A percentile compares a stretch with the other conserved stretches of the same genome.
Evolutionary conservation across 2,797 vertebrate species (phyloP).

Genomic region (Chelon auratus): DNA sequence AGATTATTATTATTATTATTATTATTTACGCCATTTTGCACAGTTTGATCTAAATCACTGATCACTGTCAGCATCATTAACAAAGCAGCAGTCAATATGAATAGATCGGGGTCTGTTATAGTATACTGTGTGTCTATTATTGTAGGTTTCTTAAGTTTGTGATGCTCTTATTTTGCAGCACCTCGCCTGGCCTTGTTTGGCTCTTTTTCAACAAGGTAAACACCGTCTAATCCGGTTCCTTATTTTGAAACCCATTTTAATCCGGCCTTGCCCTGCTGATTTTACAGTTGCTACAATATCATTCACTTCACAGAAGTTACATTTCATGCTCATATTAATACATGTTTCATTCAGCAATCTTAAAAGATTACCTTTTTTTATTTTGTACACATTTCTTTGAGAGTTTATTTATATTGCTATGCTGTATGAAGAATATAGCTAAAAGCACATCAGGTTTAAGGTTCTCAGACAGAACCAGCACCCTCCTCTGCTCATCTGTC

Average conservation of each 20-base stretch:
- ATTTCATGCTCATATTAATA: not conserved
- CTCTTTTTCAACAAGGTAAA: constrained; percentile 82
- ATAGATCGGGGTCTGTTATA: not conserved
- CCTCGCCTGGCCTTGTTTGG: constrained; percentile 79
- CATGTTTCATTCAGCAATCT: not conserved
- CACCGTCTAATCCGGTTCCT: constrained; percentile 11
- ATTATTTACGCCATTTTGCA: no score
- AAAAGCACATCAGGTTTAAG: constrained; percentile 14
- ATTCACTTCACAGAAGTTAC: not conserved
- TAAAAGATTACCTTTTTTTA: not conserved
- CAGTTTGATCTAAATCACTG: no score
- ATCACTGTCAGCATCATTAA: not conserved
- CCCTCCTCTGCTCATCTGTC: constrained; percentile 28
- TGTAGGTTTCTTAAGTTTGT: not conserved
- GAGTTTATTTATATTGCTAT: not conserved
- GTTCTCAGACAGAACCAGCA: constrained; percentile 23
- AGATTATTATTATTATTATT: no score
- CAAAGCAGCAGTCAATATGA: not conserved
- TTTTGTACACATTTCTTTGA: not conserved
- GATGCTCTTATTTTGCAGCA: constrained; percentile 71
- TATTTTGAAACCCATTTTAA: not conserved
- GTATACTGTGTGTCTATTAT: not conserved
- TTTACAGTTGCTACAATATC: not conserved
- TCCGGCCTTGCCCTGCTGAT: not conserved
- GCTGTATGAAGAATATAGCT: not conserved